Evolutionary conservation across 2,113 vertebrate genomes (phyloP).

Genomic region (Sapajus apella): DNA sequence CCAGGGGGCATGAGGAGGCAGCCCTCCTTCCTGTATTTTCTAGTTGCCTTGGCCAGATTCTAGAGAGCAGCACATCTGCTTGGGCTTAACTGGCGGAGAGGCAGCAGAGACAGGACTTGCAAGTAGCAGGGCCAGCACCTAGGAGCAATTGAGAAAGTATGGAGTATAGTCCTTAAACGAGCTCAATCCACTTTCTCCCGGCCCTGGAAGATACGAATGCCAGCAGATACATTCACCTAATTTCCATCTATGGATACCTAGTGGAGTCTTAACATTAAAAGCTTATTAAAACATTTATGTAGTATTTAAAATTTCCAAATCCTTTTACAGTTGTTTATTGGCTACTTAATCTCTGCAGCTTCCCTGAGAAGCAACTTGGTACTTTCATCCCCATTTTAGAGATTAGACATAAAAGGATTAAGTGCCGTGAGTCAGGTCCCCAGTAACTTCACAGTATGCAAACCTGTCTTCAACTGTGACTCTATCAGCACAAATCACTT

Average conservation of each 20-base stretch:
- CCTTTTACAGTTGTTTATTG: conserved; percentile 60
- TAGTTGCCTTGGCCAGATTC: not conserved
- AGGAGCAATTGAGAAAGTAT: not conserved
- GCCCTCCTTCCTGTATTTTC: not conserved
- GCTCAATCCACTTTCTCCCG: conserved; percentile 9
- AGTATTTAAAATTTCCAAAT: conserved; percentile 66
- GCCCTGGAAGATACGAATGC: not conserved
- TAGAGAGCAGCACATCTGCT: not conserved
- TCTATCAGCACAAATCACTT: not conserved
- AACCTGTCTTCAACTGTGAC: not conserved
- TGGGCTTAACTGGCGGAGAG: not conserved
- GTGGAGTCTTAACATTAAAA: conserved; percentile 52
- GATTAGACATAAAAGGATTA: conserved; percentile 57
- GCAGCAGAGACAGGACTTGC: not conserved
- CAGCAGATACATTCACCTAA: conserved; percentile 25
- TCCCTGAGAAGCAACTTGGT: conserved; percentile 52
- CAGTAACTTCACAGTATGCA: not conserved
- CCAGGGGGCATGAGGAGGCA: not conserved
- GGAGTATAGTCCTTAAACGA: not conserved
- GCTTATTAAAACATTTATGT: conserved; percentile 63
- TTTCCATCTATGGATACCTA: conserved; percentile 16
- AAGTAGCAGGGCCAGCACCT: not conserved
- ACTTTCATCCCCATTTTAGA: conserved; percentile 50
- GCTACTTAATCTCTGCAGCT: conserved; percentile 60
- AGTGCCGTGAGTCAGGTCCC: conserved; percentile 49